Conservation (phyloP, 2,888 invertebrate genomes). For the Caenorhabditis becei region DNA sequence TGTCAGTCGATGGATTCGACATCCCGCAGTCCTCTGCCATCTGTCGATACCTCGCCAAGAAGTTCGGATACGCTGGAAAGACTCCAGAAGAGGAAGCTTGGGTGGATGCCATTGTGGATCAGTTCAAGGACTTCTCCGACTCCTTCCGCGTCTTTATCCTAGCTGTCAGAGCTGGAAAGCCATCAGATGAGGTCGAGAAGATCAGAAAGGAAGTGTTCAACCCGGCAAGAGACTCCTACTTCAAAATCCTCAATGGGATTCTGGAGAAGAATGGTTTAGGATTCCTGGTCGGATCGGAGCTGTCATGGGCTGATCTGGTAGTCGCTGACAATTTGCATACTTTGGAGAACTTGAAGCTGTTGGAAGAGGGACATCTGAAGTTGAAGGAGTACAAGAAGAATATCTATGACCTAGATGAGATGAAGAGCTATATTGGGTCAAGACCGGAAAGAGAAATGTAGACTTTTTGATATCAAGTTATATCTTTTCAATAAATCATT, state of each 20-base stretch:
- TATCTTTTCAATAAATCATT: too few relatives aligned
- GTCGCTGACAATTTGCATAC: conserved; percentile 52
- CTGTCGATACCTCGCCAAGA: conserved; percentile 38
- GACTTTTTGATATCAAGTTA: conserved; percentile 38
- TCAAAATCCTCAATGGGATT: conserved; percentile 33
- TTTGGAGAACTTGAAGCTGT: conserved; percentile 32
- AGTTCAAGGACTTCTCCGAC: conserved; percentile 44
- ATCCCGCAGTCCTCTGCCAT: conserved; percentile 50
- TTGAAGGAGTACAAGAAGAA: conserved; percentile 20
- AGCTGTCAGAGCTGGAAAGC: conserved; percentile 24
- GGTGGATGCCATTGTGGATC: conserved; percentile 57
- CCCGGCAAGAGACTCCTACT: conserved; percentile 40
- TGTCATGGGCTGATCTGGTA: conserved; percentile 58
- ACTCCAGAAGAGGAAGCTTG: conserved; percentile 50
- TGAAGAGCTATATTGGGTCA: conserved; percentile 37
- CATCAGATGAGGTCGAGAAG: conserved; percentile 32
- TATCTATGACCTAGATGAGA: conserved; percentile 18
- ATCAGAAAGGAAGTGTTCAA: conserved; percentile 31
- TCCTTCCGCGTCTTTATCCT: conserved; percentile 10
- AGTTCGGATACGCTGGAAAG: conserved; percentile 55
- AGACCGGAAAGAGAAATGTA: too few relatives aligned
- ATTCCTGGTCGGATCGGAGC: conserved; percentile 49
- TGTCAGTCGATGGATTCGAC: conserved; percentile 44
- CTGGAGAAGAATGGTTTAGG: conserved; percentile 47
- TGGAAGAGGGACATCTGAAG: conserved; percentile 29